Evolutionary conservation across 2,113 vertebrate genomes (phyloP).

Genomic region (Coptodon bakossiorum): DNA sequence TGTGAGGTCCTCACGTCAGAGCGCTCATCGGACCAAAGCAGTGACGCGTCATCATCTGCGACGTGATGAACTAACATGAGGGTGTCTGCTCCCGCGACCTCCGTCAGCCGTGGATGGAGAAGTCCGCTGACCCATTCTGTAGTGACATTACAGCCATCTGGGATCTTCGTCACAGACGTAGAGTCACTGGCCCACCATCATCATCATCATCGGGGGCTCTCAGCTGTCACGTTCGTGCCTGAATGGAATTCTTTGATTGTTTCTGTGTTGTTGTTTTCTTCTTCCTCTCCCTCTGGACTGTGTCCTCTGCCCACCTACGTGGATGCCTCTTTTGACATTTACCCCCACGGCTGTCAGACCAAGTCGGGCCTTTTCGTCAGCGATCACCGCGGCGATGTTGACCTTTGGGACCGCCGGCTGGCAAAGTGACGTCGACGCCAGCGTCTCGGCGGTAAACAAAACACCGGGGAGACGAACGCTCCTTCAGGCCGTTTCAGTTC

Average conservation of each 20-base stretch:
- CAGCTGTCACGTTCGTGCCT: constrained; percentile 62
- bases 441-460: background rate
- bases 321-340: constrained; percentile 27
- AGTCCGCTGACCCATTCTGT: constrained; percentile 19
- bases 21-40: constrained; percentile 20
- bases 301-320: background rate
- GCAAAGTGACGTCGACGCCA: background rate
- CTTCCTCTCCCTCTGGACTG: background rate
- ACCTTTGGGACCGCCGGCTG: constrained; percentile 1
- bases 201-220: background rate
- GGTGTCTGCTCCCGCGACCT: background rate
- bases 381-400: constrained; percentile 1
- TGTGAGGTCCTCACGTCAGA: background rate
- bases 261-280: constrained; percentile 5
- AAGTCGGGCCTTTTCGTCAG: background rate
- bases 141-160: constrained; percentile 23
- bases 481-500: constrained; percentile 3
- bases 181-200: background rate
- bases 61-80: background rate
- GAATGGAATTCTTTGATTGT: constrained; percentile 50
- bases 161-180: constrained; percentile 1
- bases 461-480: background rate
- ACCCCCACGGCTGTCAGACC: background rate
- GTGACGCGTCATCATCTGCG: background rate
- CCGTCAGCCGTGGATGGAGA: constrained; percentile 1